Evolutionary conservation across 2,888 invertebrate species (phyloP), one percentile per base, ranked within the genome.

Genomic region (Aphidius colemani): DNA sequence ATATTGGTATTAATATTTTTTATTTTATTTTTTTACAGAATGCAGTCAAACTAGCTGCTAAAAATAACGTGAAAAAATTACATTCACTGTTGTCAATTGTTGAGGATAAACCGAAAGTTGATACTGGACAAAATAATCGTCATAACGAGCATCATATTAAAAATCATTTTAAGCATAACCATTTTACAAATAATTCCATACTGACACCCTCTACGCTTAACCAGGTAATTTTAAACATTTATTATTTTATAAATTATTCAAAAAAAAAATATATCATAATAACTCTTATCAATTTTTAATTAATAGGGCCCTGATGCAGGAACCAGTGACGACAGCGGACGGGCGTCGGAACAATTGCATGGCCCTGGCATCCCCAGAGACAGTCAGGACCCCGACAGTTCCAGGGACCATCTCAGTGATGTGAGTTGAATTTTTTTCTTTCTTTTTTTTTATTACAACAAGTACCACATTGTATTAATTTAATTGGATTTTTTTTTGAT

Each of bases 371-470:
- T 81, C 78, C 80, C 81, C 63, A 76, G 82, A 76, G 82, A 82
- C 75, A 79, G 81, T 78, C 87, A 91, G 82, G 90, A 91, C 85
- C 90, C 91, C 79, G 91, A 91, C 85, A 91, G 90, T 84, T 91
- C 91, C 81, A 88, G 89, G 85, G 92, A 93, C 85, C 89, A 92
- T 83, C 89, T 93, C 82, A 92, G 90, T 86, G 92, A 93, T 87
- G 93, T 93, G 87, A 90, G 91, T 88, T 66, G 18, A 11, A 59
- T 58, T 45, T 59, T 7, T 58, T 59, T 53, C 13, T 2, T 11
- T 10, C 11, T 13, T 53, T 18, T 59, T 44, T n/a, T 39, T 40
- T 13, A 3, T 5, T 63, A 50, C 7, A 44, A 10, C 11, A 3
- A 51, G 51, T 45, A 40, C 58, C 61, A 18, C 11, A 11, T 51